These are phyloP conservation scores for Coracopsis vasa DNA, from an alignment of 2,113 vertebrate genomes.

Conservation along the genomic window DNA sequence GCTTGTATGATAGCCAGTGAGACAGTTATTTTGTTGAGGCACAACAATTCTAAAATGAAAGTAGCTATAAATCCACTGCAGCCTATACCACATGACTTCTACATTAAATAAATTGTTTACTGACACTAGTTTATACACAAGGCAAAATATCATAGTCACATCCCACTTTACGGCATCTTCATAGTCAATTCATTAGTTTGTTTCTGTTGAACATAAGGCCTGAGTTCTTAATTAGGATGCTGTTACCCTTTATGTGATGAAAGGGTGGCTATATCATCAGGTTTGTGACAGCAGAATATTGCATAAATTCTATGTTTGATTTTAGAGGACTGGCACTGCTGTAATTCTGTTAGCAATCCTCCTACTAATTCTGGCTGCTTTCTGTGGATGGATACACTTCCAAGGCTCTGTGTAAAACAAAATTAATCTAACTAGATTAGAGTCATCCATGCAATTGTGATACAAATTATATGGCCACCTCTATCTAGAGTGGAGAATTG, in stretches of 20 bases:
- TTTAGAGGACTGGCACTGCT: constrained; percentile 37
- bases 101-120: constrained; percentile 48
- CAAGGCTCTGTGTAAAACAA: not conserved
- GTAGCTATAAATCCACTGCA: constrained; percentile 36
- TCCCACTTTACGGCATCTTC: constrained; percentile 47
- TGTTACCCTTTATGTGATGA: constrained; percentile 51
- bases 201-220: constrained; percentile 57
- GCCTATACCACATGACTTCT: constrained; percentile 16
- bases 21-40: constrained; percentile 22
- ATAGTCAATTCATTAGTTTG: constrained; percentile 59
- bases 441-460: not conserved
- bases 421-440: not conserved
- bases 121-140: constrained; percentile 23
- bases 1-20: constrained; percentile 44
- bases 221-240: constrained; percentile 58
- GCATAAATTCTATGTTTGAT: constrained; percentile 48
- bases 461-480: not conserved
- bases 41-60: not conserved
- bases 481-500: not conserved
- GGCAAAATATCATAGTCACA: constrained; percentile 19
- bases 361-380: constrained; percentile 2
- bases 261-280: constrained; percentile 46
- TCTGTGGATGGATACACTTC: not conserved
- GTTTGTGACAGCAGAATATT: constrained; percentile 56
- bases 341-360: constrained; percentile 30